Conservation (phyloP, 1,140 invertebrate species). For the Drosophila teissieri region DNA sequence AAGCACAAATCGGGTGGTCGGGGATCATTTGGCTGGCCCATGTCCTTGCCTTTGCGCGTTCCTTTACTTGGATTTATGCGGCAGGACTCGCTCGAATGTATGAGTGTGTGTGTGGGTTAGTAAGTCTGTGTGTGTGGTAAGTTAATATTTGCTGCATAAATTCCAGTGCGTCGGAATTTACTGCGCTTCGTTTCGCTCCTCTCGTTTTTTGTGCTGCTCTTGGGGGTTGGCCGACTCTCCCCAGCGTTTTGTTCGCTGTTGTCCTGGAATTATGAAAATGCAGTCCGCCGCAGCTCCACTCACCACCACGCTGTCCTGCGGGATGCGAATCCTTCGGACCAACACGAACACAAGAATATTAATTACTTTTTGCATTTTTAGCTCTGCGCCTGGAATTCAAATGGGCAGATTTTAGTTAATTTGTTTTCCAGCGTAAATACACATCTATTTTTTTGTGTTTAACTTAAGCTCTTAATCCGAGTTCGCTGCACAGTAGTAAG, state of each 20-base stretch:
- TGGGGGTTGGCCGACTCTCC: constrained; percentile 4
- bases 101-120: constrained; percentile 1
- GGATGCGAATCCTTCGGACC: constrained; percentile 17
- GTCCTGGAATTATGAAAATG: constrained; percentile 76
- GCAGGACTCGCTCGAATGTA: constrained; percentile 19
- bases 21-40: constrained; percentile 37
- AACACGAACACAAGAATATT: constrained; percentile 59
- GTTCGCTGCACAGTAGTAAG: constrained; percentile 15
- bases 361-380: constrained; percentile 73
- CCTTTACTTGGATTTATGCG: constrained; percentile 52
- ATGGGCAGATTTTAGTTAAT: constrained; percentile 74
- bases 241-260: constrained; percentile 62
- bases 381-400: constrained; percentile 56
- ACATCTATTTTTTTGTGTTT: constrained; percentile 9
- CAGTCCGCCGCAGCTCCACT: constrained; percentile 21
- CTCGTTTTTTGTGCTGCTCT: constrained; percentile 7
- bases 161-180: constrained; percentile 77
- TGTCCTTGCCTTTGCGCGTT: constrained; percentile 3
- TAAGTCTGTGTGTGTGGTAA: constrained; percentile 54
- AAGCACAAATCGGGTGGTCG: constrained; percentile 68
- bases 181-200: constrained; percentile 62
- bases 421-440: constrained; percentile 54
- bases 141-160: constrained; percentile 83
- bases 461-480: constrained; percentile 37
- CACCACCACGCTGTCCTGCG: constrained; percentile 19